These are phyloP conservation scores for Malthinus flaveolus DNA, from an alignment of 2,888 invertebrate genomes.

Conservation along the genomic window DNA sequence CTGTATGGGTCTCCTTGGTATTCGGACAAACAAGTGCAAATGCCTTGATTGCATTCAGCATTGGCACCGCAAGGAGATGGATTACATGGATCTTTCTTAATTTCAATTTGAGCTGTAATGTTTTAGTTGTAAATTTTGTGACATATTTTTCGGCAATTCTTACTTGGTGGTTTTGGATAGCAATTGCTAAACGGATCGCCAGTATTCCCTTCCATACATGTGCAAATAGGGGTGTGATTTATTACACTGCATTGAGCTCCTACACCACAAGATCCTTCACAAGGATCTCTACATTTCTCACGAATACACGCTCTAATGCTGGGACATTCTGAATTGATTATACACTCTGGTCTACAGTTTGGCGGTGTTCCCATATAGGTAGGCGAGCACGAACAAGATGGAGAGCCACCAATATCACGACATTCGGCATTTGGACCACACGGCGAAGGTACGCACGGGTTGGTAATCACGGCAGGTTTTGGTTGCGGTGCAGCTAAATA, in stretches of 20 bases:
- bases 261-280: slow-evolving; percentile 75
- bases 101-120: slow-evolving; percentile 40
- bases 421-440: slow-evolving; percentile 81
- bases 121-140: too few relatives aligned
- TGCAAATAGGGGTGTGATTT: slow-evolving; percentile 76
- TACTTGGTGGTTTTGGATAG: slow-evolving; percentile 52
- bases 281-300: slow-evolving; percentile 75
- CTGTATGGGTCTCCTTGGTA: slow-evolving; percentile 75
- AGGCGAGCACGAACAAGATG: slow-evolving; percentile 73
- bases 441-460: slow-evolving; percentile 77
- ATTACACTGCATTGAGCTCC: slow-evolving; percentile 73
- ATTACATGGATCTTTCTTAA: slow-evolving; percentile 61
- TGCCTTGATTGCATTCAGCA: slow-evolving; percentile 65
- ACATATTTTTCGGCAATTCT: neutral
- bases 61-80: slow-evolving; percentile 72
- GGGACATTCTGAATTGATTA: slow-evolving; percentile 73
- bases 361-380: slow-evolving; percentile 76
- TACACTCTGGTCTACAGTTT: slow-evolving; percentile 78
- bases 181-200: slow-evolving; percentile 71
- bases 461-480: slow-evolving; percentile 45
- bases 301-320: slow-evolving; percentile 73
- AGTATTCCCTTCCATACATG: slow-evolving; percentile 68
- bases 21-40: slow-evolving; percentile 70
- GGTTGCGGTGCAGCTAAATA: slow-evolving; percentile 45
- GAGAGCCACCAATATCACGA: slow-evolving; percentile 64